Evolutionary conservation across 2,888 invertebrate species (phyloP), one percentile per base, ranked within the genome.

Genomic region (Chouioia cunea): DNA sequence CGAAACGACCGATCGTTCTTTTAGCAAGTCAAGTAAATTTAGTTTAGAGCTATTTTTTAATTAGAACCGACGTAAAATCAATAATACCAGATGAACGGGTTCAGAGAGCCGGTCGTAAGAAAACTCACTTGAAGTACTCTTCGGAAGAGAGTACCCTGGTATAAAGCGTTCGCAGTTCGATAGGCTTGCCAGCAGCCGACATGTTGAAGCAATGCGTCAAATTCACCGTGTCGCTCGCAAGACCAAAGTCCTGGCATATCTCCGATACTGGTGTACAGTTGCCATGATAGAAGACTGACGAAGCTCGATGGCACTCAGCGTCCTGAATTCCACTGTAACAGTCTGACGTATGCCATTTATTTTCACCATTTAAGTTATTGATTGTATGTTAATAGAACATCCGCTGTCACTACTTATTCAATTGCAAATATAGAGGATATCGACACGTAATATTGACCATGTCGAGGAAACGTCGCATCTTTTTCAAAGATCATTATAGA

Each of bases 271-370:
- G 80, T 22, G 83, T 84, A 76, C 92, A 92, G 0, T 76, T 81
- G 64, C 86, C 84, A 74, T 88, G 84, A 79, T 86, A 91, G 79
- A 87, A 91, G 0, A 91, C 90, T 57, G 58, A 71, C 4, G 60
- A 57, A 0, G 85, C 85, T 0, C 82, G 81, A 75, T 88, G 70
- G 77, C 92, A 92, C 0, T 78, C 78, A 15, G 80, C 79, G 74
- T 92, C 91, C 75, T 91, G 89, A n/a, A 87, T 80, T 0, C 90
- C 90, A 77, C 91, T 91, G 84, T 89, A 92, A 84, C 92, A 92
- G 76, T 86, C 92, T 92, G 79, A 46, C 6, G 27, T 27, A 27
- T 36, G 36, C 36, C 36, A 10, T 36, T 6, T 6, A 27, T 27
- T 27, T 27, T 27, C 6, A 27, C 6, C 27, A 27, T 27, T 27